phyloP scores from a whole-genome alignment of 2,113 vertebrate genomes.

The Myiopsitta monachus region DNA sequence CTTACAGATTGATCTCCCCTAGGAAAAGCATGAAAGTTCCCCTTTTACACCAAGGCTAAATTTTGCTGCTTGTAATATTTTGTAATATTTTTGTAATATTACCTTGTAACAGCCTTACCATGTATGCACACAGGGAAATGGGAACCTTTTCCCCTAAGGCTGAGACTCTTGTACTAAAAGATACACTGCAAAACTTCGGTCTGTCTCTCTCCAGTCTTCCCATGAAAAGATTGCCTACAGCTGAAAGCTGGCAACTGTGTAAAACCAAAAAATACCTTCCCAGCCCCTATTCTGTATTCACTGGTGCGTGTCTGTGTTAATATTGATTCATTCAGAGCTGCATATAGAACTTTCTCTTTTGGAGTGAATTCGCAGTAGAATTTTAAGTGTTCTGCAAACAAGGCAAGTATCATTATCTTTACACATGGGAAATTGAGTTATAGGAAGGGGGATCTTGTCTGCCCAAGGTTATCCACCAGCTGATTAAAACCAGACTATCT shows the following conservation, averaged over 20 bases:
- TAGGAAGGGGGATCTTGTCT: constrained; percentile 11
- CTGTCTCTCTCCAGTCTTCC: background rate
- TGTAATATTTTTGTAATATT: no score
- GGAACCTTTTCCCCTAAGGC: background rate
- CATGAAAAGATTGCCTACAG: background rate
- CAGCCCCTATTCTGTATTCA: background rate
- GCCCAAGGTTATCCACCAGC: background rate
- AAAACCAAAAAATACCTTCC: background rate
- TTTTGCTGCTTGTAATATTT: background rate
- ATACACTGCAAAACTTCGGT: fast-evolving
- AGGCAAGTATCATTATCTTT: background rate
- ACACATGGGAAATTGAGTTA: background rate
- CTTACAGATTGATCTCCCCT: background rate
- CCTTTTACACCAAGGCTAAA: background rate
- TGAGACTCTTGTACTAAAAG: background rate
- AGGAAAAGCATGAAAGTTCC: background rate
- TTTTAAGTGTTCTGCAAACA: background rate
- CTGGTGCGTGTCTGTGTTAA: background rate
- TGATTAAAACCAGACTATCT: constrained; percentile 42
- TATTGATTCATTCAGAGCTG: background rate
- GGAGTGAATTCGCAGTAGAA: background rate
- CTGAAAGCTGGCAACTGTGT: background rate
- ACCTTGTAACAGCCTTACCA: background rate
- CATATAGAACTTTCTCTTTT: background rate
- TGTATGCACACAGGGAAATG: background rate